These are phyloP conservation scores for Stenodema calcarata DNA, from an alignment of 2,888 invertebrate genomes.

Conservation along the genomic window DNA sequence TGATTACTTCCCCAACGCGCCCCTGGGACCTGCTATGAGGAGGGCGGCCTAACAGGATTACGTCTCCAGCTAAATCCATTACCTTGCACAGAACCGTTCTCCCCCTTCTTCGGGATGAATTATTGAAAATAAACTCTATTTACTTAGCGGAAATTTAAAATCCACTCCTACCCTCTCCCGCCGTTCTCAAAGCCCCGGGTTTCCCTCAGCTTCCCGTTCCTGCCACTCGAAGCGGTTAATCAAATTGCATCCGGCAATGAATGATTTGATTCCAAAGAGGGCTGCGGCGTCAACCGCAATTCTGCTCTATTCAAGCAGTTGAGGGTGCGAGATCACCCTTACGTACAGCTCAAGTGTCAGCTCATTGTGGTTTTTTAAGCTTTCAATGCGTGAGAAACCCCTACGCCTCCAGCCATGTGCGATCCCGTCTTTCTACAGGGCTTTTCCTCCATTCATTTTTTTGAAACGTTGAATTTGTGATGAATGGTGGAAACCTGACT, in stretches of 20 bases:
- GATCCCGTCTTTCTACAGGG: neutral
- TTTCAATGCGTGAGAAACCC: constrained; percentile 36
- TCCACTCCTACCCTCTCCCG: neutral
- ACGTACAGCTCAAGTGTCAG: neutral
- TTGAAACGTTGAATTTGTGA: neutral
- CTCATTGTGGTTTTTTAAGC: neutral
- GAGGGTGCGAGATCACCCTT: neutral
- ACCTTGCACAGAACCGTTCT: neutral
- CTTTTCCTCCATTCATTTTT: neutral
- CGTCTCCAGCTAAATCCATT: constrained; percentile 34
- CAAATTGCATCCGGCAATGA: constrained; percentile 37
- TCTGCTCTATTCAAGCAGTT: constrained; percentile 1
- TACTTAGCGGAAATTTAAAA: constrained; percentile 36
- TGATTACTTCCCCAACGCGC: neutral
- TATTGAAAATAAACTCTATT: constrained; percentile 42
- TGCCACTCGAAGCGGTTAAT: constrained; percentile 26
- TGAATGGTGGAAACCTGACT: constrained; percentile 13
- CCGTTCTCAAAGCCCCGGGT: neutral
- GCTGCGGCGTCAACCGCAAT: constrained; percentile 17
- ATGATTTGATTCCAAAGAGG: constrained; percentile 14
- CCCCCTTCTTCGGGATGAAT: neutral
- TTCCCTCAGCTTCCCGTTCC: constrained; percentile 22
- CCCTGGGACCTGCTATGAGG: constrained; percentile 1
- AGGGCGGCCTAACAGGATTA: constrained; percentile 31
- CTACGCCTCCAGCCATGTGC: constrained; percentile 7